A percentile compares a stretch with the other conserved stretches of the same genome.
Conservation (phyloP, 2,888 invertebrate genomes). For the Lymantria dispar region DNA sequence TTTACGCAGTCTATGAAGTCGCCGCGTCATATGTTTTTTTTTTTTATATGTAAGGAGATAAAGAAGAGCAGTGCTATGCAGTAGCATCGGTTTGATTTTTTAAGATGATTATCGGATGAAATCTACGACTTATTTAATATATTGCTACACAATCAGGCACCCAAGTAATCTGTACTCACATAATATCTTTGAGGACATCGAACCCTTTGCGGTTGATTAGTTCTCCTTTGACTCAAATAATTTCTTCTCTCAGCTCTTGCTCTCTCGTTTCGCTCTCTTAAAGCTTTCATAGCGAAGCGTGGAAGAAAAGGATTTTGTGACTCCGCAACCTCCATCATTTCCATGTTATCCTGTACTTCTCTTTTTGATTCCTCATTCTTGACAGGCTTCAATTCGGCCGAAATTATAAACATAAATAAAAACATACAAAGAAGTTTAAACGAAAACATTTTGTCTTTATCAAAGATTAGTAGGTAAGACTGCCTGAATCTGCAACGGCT, state of each 20-base stretch:
- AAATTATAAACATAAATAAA: conserved; percentile 34
- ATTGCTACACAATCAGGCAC: background rate
- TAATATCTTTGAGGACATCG: conserved; percentile 35
- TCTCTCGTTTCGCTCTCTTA: conserved; percentile 60
- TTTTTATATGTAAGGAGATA: too few relatives aligned
- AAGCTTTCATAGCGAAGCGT: conserved; percentile 65
- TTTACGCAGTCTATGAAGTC: too few relatives aligned
- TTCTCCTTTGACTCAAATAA: conserved; percentile 36
- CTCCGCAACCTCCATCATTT: conserved; percentile 70
- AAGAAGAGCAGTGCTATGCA: too few relatives aligned
- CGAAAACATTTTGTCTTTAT: conserved; percentile 34
- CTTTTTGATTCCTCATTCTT: conserved; percentile 30
- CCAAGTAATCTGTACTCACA: conserved; percentile 8
- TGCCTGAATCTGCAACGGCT: conserved; percentile 34
- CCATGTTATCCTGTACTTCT: conserved; percentile 28
- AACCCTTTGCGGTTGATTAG: conserved; percentile 23
- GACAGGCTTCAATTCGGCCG: conserved; percentile 44
- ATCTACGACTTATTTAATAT: too few relatives aligned
- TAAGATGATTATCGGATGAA: too few relatives aligned
- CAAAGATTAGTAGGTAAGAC: background rate
- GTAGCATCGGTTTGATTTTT: too few relatives aligned
- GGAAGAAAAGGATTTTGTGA: conserved; percentile 68
- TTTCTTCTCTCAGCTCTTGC: conserved; percentile 54
- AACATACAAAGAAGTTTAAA: conserved; percentile 38
- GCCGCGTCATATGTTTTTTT: too few relatives aligned